Percentiles rank a stretch among this genome's conserved stretches.
These are phyloP conservation scores for Bothrops jararaca DNA, from an alignment of 2,113 vertebrate genomes.

Conservation along the genomic window DNA sequence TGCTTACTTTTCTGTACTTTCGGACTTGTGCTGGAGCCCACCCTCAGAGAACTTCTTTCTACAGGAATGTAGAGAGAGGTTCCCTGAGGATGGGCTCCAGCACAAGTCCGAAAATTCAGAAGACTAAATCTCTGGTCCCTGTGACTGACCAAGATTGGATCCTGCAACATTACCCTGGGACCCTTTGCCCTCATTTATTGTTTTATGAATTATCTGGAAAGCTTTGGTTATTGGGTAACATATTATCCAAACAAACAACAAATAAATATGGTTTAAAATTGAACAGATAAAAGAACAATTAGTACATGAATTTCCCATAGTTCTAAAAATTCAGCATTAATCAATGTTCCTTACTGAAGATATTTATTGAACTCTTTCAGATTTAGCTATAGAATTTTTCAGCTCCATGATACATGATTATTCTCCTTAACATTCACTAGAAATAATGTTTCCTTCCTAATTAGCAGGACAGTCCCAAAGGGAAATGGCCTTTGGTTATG, in stretches of 20 bases:
- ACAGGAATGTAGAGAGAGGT: no score
- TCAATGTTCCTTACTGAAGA: background rate
- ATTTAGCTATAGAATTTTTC: background rate
- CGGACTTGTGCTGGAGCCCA: no score
- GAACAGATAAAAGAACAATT: background rate
- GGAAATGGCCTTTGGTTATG: background rate
- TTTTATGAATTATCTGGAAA: background rate
- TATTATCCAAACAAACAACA: background rate
- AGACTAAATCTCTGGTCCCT: no score
- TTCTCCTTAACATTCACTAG: background rate
- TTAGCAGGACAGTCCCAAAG: background rate
- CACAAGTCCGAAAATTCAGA: no score
- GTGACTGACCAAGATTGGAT: no score
- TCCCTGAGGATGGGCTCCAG: no score
- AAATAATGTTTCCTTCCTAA: background rate
- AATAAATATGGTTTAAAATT: background rate
- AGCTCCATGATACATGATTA: rapidly evolving
- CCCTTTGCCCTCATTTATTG: background rate
- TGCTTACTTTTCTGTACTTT: no score
- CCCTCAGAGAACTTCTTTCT: no score
- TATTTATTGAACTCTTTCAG: background rate
- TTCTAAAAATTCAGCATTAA: background rate
- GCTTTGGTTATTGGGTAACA: background rate
- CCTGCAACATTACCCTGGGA: no score
- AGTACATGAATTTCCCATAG: background rate